Evolutionary conservation across 1,140 invertebrate species (phyloP).

Genomic region (Ostrea denselamellosa): DNA sequence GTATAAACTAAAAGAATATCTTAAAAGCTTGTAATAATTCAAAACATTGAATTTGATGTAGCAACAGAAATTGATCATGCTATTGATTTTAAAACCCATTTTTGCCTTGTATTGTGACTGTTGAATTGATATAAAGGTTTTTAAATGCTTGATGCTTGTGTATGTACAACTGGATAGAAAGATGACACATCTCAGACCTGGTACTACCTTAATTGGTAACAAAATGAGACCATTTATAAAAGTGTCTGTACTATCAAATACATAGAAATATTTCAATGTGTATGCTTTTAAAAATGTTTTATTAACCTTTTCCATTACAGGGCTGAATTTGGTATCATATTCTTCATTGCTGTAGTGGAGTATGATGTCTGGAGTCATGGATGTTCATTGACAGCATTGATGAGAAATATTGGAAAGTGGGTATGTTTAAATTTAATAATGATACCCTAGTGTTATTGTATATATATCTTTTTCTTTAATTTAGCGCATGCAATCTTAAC

Average conservation of each 20-base stretch:
- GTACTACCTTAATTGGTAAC: too few species aligned
- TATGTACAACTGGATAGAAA: neutral
- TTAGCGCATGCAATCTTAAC: too few species aligned
- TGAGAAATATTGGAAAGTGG: neutral
- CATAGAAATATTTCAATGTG: neutral
- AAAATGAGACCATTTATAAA: too few species aligned
- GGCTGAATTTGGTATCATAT: neutral
- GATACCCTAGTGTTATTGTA: too few species aligned
- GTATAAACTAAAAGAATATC: neutral
- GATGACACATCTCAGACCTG: too few species aligned
- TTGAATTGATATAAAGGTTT: neutral
- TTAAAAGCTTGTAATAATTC: neutral
- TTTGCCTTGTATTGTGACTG: neutral
- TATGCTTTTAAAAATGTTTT: neutral
- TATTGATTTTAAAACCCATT: constrained; percentile 6
- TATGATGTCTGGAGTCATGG: neutral
- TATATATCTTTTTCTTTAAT: too few species aligned
- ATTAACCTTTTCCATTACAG: neutral
- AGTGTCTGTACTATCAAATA: too few species aligned
- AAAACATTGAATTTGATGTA: neutral
- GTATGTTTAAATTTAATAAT: neutral
- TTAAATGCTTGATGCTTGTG: neutral
- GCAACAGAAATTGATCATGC: neutral
- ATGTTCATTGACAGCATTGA: neutral
- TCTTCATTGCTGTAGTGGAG: neutral